Evolutionary conservation across 2,888 invertebrate species (phyloP).

Genomic region (Hypolimnas misippus): DNA sequence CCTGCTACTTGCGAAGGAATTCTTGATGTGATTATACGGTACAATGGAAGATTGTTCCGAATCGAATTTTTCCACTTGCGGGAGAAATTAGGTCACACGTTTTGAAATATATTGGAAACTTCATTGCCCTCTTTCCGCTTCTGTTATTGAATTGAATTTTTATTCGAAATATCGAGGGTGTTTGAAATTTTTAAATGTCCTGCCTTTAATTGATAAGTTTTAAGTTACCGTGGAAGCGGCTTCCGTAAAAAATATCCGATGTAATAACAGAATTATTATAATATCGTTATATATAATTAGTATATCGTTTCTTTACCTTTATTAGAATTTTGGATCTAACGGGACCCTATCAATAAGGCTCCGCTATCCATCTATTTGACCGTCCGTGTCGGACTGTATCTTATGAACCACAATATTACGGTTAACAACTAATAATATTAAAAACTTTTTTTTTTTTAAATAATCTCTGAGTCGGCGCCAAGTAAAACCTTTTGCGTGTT

Average conservation of each 20-base stretch:
- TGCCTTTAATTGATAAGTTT: neutral
- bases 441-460: no score
- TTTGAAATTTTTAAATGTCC: neutral
- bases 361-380: no score
- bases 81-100: conserved; percentile 37
- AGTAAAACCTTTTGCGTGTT: no score
- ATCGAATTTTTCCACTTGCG: conserved; percentile 34
- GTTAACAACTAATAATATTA: no score
- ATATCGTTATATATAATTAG: no score
- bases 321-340: no score
- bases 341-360: no score
- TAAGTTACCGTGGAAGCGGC: neutral
- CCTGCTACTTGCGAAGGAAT: conserved; percentile 53
- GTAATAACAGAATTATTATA: no score
- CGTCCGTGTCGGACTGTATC: no score
- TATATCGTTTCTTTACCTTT: no score
- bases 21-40: conserved; percentile 32
- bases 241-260: neutral
- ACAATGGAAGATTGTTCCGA: conserved; percentile 27
- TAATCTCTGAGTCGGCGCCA: no score
- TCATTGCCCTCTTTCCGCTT: conserved; percentile 20
- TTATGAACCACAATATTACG: no score
- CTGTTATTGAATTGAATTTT: conserved; percentile 17
- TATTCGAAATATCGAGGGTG: neutral
- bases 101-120: conserved; percentile 32